Evolutionary conservation across 2,113 vertebrate genomes (phyloP), one percentile per base, ranked within the genome.

Genomic region (Megalops atlanticus): DNA sequence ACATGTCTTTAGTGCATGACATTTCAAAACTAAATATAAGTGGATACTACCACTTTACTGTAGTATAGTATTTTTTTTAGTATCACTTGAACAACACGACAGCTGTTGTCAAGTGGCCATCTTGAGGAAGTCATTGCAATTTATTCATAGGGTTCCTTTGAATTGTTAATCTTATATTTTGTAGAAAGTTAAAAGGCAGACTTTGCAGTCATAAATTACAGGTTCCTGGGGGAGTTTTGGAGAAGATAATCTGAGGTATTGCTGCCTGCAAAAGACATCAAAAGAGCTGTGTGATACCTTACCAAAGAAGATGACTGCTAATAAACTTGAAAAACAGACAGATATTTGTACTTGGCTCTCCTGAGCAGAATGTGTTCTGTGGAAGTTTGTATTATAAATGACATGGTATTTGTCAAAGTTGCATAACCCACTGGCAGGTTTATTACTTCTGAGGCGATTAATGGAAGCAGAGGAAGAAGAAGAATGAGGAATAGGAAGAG

Each of bases 231-330:
- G 77, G 27, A 79, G 45, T 75, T 78, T 68, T 74, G 64, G 35
- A 70, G 54, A 18, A 69, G 54, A 76, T 81, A 76, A 84, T 80
- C 68, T 33, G 52, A 77, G n/a, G 52, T 52, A 69, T 76, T 78
- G 45, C 38, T 49, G 74, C 52, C 77, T 81, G 80, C 69, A 58
- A 78, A 81, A 85, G 47, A 36, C 70, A 83, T 85, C 74, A 84
- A 14, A 82, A 58, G 12, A 39, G 24, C 43, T 64, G 49, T 58
- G 69, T 77, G n/a, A 72, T 72, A 79, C 77, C 35, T 78, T 81
- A 74, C 47, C 74, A 54, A 39, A 72, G 54, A 75, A 76, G 54
- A 80, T n/a, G 35, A 64, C 33, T 74, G 35, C 35, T 64, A 41
- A 70, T 54, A 49, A 49, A 81, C 35, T 80, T 39, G n/a, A 58